These are phyloP conservation scores for Sinelater perroti DNA, from an alignment of 2,888 invertebrate genomes.

Conservation along the genomic window DNA sequence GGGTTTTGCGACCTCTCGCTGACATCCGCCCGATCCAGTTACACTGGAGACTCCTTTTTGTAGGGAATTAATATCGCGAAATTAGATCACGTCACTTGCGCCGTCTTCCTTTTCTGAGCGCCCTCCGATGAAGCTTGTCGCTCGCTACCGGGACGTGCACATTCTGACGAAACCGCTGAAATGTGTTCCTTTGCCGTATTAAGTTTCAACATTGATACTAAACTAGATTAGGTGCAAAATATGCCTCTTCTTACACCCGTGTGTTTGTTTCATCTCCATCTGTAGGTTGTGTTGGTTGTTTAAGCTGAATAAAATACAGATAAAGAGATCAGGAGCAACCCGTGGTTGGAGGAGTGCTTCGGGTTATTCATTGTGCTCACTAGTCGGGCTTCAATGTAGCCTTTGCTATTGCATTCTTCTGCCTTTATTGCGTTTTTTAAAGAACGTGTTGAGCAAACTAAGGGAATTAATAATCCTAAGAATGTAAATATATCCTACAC, in stretches of 20 bases:
- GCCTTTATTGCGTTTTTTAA: no score
- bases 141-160: not conserved
- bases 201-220: slow-evolving; percentile 35
- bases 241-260: slow-evolving; percentile 30
- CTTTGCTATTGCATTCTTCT: no score
- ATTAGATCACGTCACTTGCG: slow-evolving; percentile 19
- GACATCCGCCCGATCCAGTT: slow-evolving; percentile 28
- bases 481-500: no score
- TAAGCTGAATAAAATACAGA: slow-evolving; percentile 22
- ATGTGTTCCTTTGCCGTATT: slow-evolving; percentile 32
- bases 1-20: slow-evolving; percentile 24
- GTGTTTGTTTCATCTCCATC: slow-evolving; percentile 27
- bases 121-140: slow-evolving; percentile 5
- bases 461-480: no score
- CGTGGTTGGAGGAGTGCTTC: slow-evolving; percentile 15
- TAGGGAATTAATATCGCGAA: slow-evolving; percentile 28
- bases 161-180: slow-evolving; percentile 31
- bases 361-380: no score
- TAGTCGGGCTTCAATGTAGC: not conserved
- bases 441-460: no score
- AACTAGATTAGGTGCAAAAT: slow-evolving; percentile 36
- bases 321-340: slow-evolving; percentile 16
- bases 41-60: slow-evolving; percentile 30
- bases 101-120: slow-evolving; percentile 15
- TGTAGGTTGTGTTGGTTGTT: slow-evolving; percentile 20